phyloP scores from a whole-genome alignment of 2,888 invertebrate genomes.

The Parelbella ahira region DNA sequence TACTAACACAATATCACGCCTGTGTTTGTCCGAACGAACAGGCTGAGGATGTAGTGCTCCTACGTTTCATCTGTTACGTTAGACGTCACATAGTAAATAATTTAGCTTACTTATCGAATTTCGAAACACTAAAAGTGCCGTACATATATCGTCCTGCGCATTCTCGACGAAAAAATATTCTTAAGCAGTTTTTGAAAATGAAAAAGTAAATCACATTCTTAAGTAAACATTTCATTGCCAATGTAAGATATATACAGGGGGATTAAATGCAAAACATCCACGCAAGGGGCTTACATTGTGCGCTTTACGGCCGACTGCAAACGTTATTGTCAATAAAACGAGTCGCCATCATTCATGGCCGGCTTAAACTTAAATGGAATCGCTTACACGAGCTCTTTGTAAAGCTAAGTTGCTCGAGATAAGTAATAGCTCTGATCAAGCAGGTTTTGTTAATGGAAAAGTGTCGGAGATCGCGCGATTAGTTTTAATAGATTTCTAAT shows the following conservation, averaged over 20 bases:
- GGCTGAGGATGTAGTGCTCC: no score
- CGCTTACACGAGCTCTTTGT: slow-evolving; percentile 24
- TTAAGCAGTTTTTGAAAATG: neutral
- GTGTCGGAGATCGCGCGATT: no score
- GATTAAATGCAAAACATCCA: slow-evolving; percentile 37
- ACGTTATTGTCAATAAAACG: slow-evolving; percentile 63
- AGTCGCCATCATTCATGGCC: slow-evolving; percentile 32
- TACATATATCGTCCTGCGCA: no score
- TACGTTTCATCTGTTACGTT: no score
- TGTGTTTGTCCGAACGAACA: no score
- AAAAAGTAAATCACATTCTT: neutral
- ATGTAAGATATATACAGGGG: slow-evolving; percentile 18
- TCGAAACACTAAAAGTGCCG: no score
- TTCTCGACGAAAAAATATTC: no score
- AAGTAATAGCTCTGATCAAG: slow-evolving; percentile 18
- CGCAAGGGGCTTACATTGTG: slow-evolving; percentile 37
- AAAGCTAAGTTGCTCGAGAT: slow-evolving; percentile 12
- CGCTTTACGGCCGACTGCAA: slow-evolving; percentile 47
- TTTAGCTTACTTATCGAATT: no score
- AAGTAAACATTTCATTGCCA: slow-evolving; percentile 1
- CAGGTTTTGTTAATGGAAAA: no score
- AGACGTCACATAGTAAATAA: no score
- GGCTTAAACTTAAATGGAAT: slow-evolving; percentile 26
- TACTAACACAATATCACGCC: no score
- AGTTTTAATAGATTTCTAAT: no score